These are phyloP conservation scores for Charina bottae DNA, from an alignment of 2,113 vertebrate species.

Conservation along the genomic window DNA sequence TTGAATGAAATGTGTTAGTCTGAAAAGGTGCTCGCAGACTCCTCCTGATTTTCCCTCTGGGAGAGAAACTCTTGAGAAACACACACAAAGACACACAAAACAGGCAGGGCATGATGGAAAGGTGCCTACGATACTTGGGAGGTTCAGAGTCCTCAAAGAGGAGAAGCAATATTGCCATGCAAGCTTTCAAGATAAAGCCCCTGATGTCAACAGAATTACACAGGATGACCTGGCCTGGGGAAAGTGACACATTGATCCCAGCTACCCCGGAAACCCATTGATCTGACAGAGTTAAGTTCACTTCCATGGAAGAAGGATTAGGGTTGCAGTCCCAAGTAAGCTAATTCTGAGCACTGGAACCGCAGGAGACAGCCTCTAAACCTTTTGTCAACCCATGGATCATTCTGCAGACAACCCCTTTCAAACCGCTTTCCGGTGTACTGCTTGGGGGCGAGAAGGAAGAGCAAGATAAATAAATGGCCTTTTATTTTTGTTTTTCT, in stretches of 20 bases:
- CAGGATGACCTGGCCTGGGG: no score
- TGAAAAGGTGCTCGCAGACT: no score
- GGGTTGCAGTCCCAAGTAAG: background rate
- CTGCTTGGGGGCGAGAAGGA: background rate
- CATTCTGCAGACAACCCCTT: slow-evolving; percentile 12
- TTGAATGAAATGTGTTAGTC: no score
- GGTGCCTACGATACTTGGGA: no score
- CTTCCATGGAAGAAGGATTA: background rate
- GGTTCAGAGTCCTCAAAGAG: no score
- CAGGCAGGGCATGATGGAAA: no score
- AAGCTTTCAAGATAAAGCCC: background rate
- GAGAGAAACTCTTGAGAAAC: no score
- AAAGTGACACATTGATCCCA: background rate
- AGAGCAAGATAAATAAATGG: background rate
- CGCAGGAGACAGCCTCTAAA: background rate
- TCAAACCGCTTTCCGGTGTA: slow-evolving; percentile 17
- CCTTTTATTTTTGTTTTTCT: background rate
- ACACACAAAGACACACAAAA: no score
- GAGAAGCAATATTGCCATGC: background rate
- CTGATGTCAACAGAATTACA: background rate
- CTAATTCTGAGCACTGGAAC: background rate
- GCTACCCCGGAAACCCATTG: background rate
- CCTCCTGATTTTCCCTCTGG: no score
- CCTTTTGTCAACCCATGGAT: background rate
- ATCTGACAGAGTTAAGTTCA: background rate